These are phyloP conservation scores for Sarotherodon lohbergeri DNA, from an alignment of 2,113 vertebrate genomes.

Conservation along the genomic window DNA sequence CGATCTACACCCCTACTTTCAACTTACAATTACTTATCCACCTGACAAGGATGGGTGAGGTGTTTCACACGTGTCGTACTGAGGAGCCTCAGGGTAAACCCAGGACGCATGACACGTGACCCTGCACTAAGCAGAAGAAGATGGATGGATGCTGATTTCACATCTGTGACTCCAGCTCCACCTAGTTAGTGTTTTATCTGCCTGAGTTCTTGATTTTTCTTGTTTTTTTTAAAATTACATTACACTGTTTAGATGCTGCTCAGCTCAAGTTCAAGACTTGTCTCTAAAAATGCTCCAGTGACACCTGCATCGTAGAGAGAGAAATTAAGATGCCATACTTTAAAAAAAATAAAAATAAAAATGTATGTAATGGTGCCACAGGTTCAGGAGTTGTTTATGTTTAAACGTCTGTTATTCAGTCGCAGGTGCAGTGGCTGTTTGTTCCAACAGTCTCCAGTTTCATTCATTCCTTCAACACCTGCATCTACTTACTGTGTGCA, in stretches of 20 bases:
- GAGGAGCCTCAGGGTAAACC: neutral
- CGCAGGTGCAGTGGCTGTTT: neutral
- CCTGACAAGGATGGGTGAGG: fast-evolving
- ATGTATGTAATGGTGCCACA: neutral
- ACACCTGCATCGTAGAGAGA: neutral
- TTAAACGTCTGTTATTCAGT: neutral
- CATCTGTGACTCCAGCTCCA: neutral
- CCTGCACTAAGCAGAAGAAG: neutral
- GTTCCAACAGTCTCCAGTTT: neutral
- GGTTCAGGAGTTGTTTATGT: neutral
- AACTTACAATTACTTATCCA: neutral
- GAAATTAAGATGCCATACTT: neutral
- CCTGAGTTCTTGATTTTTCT: neutral
- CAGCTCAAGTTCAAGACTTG: neutral
- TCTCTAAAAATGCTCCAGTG: neutral
- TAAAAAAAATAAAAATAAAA: neutral
- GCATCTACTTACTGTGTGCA: neutral
- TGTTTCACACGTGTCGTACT: fast-evolving
- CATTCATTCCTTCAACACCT: neutral
- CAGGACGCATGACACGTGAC: fast-evolving
- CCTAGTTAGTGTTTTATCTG: neutral
- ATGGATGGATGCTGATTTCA: neutral
- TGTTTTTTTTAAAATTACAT: neutral
- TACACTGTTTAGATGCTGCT: neutral
- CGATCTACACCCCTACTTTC: neutral